Evolutionary conservation across 2,888 invertebrate species (phyloP).

Genomic region (Hydraecia micacea): DNA sequence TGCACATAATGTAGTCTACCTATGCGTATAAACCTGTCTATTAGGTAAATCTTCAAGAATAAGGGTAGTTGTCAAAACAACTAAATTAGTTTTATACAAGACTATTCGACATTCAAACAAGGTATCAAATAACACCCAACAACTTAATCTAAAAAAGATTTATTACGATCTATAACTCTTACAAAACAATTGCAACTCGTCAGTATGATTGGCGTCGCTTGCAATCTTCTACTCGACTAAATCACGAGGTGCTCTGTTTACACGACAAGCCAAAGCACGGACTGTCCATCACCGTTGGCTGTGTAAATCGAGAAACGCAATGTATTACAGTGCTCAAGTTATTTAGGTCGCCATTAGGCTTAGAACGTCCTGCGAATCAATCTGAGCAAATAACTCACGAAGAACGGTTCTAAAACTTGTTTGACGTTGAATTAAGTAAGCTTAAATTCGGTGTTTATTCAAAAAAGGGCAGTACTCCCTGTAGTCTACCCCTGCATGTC

Average conservation of each 20-base stretch:
- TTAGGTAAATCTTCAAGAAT: background rate
- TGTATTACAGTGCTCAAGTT: conserved; percentile 57
- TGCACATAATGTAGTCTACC: background rate
- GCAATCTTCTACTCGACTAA: conserved; percentile 50
- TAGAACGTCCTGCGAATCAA: conserved; percentile 61
- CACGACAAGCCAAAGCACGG: conserved; percentile 5
- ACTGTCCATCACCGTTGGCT: conserved; percentile 13
- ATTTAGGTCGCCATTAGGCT: conserved; percentile 61
- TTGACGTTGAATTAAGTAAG: background rate
- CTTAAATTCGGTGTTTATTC: background rate
- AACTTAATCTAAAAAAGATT: background rate
- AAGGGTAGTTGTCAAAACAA: background rate
- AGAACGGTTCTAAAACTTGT: conserved; percentile 35
- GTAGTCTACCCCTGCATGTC: too few relatives aligned
- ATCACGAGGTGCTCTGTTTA: conserved; percentile 30
- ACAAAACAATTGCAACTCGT: conserved; percentile 51
- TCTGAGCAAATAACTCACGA: conserved; percentile 23
- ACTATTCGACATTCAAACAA: background rate
- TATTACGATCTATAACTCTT: conserved; percentile 18
- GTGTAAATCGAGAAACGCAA: conserved; percentile 50
- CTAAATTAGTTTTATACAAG: background rate
- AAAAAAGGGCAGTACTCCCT: background rate
- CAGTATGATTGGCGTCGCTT: conserved; percentile 67
- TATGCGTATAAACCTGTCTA: background rate
- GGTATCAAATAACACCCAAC: background rate